Conservation (phyloP, 92 coral and sea anemone genomes). For the Zoanthus sansibaricus region DNA sequence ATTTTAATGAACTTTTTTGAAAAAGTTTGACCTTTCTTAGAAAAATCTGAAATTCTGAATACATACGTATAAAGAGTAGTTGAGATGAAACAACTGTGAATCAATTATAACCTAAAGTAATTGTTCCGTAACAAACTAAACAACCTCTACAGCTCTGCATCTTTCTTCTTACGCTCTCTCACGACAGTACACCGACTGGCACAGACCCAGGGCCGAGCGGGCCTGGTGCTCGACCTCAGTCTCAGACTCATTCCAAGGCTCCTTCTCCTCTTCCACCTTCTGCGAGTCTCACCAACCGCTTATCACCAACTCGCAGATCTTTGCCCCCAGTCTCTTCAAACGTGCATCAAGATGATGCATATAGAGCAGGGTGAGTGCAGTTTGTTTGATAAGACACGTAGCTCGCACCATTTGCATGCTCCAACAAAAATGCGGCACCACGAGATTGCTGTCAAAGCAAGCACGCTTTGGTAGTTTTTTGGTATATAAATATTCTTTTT, state of each 20-base stretch:
- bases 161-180: conserved; percentile 13
- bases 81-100: too few species aligned
- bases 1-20: too few species aligned
- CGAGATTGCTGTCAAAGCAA: background rate
- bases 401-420: background rate
- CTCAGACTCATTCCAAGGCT: conserved; percentile 70
- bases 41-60: too few species aligned
- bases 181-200: conserved; percentile 50
- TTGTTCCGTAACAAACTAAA: conserved; percentile 19
- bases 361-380: conserved; percentile 94
- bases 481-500: background rate
- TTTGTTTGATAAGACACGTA: background rate
- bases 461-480: background rate
- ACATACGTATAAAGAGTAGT: too few species aligned
- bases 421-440: background rate
- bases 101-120: background rate
- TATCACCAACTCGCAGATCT: conserved; percentile 96
- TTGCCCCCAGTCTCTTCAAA: conserved; percentile 92
- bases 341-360: conserved; percentile 93
- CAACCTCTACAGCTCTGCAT: conserved; percentile 8
- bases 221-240: conserved; percentile 70
- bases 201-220: conserved; percentile 90
- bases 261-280: conserved; percentile 80
- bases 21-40: too few species aligned
- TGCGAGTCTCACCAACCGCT: conserved; percentile 78